Percentiles rank a stretch among this genome's conserved stretches.
Evolutionary conservation across 2,888 invertebrate genomes (phyloP).

Genomic region (Drosophila atroscutellata): DNA sequence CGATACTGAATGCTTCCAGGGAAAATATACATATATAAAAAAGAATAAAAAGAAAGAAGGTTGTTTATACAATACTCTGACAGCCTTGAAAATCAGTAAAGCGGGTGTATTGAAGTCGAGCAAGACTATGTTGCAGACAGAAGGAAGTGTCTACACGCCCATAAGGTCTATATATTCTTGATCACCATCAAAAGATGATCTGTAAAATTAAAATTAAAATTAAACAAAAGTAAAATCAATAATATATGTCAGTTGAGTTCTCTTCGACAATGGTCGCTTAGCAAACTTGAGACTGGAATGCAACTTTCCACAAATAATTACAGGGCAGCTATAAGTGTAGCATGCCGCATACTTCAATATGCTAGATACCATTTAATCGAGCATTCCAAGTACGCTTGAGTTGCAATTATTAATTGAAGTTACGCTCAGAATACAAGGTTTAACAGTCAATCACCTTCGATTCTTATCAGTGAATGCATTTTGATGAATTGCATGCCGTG

Average conservation of each 20-base stretch:
- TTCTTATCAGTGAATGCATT: slow-evolving; percentile 24
- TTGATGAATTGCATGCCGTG: slow-evolving; percentile 41
- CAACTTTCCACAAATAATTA: background rate
- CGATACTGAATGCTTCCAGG: background rate
- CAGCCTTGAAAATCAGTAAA: background rate
- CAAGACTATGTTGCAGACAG: background rate
- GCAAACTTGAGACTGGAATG: background rate
- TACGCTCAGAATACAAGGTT: background rate
- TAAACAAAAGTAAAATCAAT: background rate
- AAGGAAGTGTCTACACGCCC: background rate
- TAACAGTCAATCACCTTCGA: slow-evolving; percentile 29
- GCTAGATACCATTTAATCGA: background rate
- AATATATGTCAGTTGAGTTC: background rate
- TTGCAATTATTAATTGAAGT: background rate
- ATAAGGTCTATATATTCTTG: background rate
- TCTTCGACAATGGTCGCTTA: too few species aligned
- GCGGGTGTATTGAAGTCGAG: background rate
- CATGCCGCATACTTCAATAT: background rate
- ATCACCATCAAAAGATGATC: background rate
- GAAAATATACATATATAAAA: background rate
- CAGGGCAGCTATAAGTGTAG: background rate
- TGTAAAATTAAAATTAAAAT: background rate
- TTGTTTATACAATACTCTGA: background rate
- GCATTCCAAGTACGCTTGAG: background rate
- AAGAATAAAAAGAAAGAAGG: background rate